A percentile compares a stretch with the other conserved stretches of the same genome.
Conservation (phyloP, 2,797 vertebrate genomes). For the Scomberomorus guttatus region DNA sequence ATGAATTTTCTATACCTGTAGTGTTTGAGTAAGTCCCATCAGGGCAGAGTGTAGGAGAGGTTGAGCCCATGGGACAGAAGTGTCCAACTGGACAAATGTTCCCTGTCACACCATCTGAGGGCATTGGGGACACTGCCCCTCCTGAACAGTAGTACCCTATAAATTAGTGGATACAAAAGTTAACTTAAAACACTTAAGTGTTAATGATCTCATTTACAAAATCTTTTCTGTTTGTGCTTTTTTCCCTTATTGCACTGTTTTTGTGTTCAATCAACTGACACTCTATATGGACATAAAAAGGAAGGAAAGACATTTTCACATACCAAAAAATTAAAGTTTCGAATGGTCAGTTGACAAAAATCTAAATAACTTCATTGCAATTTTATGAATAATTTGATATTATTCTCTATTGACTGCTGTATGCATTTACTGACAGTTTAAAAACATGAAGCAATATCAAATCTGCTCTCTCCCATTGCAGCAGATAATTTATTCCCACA, state of each 20-base stretch:
- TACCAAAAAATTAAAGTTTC: background rate
- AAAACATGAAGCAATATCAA: background rate
- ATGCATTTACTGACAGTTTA: background rate
- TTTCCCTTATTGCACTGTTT: background rate
- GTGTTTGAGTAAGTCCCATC: slow-evolving; percentile 85
- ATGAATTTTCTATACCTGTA: slow-evolving; percentile 83
- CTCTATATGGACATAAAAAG: background rate
- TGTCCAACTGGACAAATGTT: slow-evolving; percentile 85
- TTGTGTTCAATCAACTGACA: background rate
- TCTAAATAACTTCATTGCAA: background rate
- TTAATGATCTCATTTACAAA: background rate
- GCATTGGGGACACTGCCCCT: slow-evolving; percentile 80
- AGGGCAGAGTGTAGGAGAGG: slow-evolving; percentile 79
- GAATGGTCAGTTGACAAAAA: background rate
- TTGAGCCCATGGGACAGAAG: slow-evolving; percentile 85
- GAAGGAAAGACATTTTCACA: background rate
- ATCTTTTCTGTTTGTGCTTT: background rate
- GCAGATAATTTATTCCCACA: slow-evolving; percentile 46
- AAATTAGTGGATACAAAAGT: slow-evolving; percentile 26
- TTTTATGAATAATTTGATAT: background rate
- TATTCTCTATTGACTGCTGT: background rate
- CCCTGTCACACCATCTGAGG: slow-evolving; percentile 84
- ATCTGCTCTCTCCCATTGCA: background rate
- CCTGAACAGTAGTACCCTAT: slow-evolving; percentile 91
- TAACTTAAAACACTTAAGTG: background rate